Evolutionary conservation across 2,888 invertebrate species (phyloP), one percentile per base, ranked within the genome.

Genomic region (Parnassius smintheus): DNA sequence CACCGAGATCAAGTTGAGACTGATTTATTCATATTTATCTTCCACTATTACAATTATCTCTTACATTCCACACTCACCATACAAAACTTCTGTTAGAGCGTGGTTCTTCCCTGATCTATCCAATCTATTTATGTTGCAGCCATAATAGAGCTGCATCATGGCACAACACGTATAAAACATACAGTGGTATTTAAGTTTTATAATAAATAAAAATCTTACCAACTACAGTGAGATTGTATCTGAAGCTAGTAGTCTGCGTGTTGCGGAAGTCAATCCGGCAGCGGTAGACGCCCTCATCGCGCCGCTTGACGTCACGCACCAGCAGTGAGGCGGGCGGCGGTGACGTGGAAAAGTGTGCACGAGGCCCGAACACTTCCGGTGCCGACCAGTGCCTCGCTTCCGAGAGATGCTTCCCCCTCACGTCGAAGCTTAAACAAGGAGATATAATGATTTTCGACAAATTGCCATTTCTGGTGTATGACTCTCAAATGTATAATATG

Each of bases 211-310:
- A 2, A 9, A 18, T 9, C 50, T 95, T 82, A 97, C 97, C 96
- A 79, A 97, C 96, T 72, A 98, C 96, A 68, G 97, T 96, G 78
- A 98, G 95, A 90, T 97, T 97, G 91, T 97, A 97, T 80, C 96
- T 94, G 88, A 96, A 95, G 90, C 96, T 97, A 82, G 96, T 95
- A 66, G 97, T 97, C 88, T 97, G 97, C 69, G 96, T 96, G 85
- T 96, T 96, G 69, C 96, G 93, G 92, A 97, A 98, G 93, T 98
- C 97, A 71, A 97, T 96, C 68, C 97, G 93, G 86, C 98, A 98
- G 68, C 97, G 94, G 92, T 97, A 98, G 73, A 96, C 94, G 76
- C 97, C 97, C 84, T 97, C 97, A 87, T 98, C 98, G 79, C 95
- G 95, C 55, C 97, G 93, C 88, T 96, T 95, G 77, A 97, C 95